Conservation (phyloP, 2,797 vertebrate genomes). For the Poecilia wingei region DNA sequence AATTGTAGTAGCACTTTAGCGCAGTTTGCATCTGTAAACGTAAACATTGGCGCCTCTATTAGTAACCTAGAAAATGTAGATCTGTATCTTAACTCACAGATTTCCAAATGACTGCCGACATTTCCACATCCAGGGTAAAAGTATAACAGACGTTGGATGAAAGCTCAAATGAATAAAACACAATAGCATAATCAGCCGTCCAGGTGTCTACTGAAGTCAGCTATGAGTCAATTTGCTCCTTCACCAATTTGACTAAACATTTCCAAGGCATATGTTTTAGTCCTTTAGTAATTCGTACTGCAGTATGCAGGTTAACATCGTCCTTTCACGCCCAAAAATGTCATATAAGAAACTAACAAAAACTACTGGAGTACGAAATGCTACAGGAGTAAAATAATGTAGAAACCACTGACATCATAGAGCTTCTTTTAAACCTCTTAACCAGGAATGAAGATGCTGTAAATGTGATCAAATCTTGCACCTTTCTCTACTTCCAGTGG, state of each 20-base stretch:
- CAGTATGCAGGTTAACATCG: background rate
- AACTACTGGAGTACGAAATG: background rate
- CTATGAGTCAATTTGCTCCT: background rate
- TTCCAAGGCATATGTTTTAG: background rate
- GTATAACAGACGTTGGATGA: background rate
- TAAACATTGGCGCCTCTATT: background rate
- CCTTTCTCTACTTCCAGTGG: background rate
- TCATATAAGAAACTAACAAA: background rate
- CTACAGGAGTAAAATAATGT: background rate
- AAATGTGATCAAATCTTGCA: background rate
- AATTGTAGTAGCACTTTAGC: background rate
- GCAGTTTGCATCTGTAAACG: background rate
- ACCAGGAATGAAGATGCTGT: background rate
- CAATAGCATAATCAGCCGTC: background rate
- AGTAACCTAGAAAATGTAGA: background rate
- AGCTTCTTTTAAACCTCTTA: background rate
- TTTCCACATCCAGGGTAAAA: background rate
- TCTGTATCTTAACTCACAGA: background rate
- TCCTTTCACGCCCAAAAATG: background rate
- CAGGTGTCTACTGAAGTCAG: background rate
- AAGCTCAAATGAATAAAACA: background rate
- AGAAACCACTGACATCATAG: background rate
- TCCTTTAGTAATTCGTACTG: too few species aligned
- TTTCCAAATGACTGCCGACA: background rate
- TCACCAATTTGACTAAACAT: background rate